These are phyloP conservation scores for Mesoclemmys tuberculata DNA, from an alignment of 2,113 vertebrate species.

Conservation along the genomic window DNA sequence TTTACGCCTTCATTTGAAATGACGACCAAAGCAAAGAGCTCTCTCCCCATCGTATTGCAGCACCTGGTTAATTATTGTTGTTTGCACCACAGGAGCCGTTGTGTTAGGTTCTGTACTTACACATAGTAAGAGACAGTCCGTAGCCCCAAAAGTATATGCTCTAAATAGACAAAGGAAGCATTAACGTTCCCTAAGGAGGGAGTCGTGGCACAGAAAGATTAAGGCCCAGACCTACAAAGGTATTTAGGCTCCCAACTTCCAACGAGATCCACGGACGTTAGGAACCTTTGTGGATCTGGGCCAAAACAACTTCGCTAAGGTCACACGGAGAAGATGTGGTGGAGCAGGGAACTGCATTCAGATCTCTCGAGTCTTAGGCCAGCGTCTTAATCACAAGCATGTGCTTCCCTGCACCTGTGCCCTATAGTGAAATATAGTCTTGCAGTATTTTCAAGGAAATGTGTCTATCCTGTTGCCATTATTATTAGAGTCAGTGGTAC, in stretches of 20 bases:
- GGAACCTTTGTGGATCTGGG: too few relatives aligned
- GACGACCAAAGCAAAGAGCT: background rate
- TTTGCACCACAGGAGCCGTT: background rate
- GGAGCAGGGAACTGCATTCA: rapidly evolving
- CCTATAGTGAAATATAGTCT: background rate
- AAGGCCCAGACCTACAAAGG: too few relatives aligned
- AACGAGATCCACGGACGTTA: too few relatives aligned
- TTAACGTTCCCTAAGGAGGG: background rate
- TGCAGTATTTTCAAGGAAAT: rapidly evolving
- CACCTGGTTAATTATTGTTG: background rate
- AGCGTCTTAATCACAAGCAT: background rate
- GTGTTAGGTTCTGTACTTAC: background rate
- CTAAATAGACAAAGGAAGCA: background rate
- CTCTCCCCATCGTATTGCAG: background rate
- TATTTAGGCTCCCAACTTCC: too few relatives aligned
- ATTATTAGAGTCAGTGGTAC: too few relatives aligned
- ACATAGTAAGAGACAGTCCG: background rate
- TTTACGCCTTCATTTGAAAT: slow-evolving; percentile 19
- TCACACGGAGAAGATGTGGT: background rate
- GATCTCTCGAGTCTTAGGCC: background rate
- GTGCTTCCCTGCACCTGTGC: background rate
- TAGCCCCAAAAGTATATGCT: background rate
- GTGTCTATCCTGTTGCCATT: background rate
- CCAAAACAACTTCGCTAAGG: background rate
- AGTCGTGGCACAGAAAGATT: background rate